Conservation (phyloP, 2,113 vertebrate genomes). For the Burhinus oedicnemus region DNA sequence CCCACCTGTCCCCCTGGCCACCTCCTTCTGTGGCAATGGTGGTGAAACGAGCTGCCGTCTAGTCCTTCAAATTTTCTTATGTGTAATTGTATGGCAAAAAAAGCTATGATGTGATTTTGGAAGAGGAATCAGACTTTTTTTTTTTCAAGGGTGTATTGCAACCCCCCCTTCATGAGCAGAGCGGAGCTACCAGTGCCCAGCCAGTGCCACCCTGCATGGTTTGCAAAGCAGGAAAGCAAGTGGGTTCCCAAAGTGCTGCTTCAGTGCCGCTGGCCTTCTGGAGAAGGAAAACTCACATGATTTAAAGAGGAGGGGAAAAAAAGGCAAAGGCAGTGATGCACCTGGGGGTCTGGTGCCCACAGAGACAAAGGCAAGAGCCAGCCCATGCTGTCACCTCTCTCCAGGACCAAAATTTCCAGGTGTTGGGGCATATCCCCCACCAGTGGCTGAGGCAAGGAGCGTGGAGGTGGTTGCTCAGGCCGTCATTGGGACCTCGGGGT, state of each 20-base stretch:
- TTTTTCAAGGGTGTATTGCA: background rate
- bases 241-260: too few relatives aligned
- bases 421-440: too few relatives aligned
- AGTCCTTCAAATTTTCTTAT: background rate
- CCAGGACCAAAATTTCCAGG: background rate
- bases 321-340: background rate
- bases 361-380: background rate
- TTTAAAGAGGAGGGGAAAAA: background rate
- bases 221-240: too few relatives aligned
- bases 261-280: background rate
- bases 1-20: background rate
- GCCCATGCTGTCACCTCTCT: background rate
- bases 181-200: background rate
- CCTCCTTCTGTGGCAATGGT: background rate
- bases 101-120: background rate
- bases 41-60: fast-evolving
- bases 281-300: background rate
- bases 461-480: background rate
- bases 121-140: background rate
- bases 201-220: too few relatives aligned
- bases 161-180: background rate
- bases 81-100: background rate
- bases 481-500: too few relatives aligned
- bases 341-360: background rate
- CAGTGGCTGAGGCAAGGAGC: background rate